phyloP scores from a whole-genome alignment of 2,888 invertebrate genomes.

The Harpalus rufipes region DNA sequence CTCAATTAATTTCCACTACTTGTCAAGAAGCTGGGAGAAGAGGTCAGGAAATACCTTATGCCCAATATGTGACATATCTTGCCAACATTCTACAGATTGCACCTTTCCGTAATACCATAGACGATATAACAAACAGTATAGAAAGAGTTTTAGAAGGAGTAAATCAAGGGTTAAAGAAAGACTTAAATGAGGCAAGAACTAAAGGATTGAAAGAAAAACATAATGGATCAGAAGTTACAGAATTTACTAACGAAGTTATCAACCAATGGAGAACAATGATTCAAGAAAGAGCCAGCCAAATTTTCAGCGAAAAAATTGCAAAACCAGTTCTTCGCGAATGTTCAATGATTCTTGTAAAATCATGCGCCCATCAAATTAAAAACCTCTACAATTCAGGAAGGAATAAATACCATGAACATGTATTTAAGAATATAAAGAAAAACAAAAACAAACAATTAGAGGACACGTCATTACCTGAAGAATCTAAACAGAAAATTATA shows the following conservation, averaged over 20 bases:
- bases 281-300: constrained; percentile 54
- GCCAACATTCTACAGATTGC: background rate
- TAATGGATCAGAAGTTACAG: background rate
- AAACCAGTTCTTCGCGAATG: constrained; percentile 64
- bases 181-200: constrained; percentile 28
- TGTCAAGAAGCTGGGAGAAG: background rate
- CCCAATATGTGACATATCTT: background rate
- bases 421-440: constrained; percentile 49
- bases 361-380: constrained; percentile 36
- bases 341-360: constrained; percentile 43
- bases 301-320: constrained; percentile 63
- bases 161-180: constrained; percentile 46
- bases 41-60: background rate
- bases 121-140: constrained; percentile 51
- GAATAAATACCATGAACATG: constrained; percentile 45
- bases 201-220: constrained; percentile 1
- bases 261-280: constrained; percentile 62
- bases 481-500: constrained; percentile 15
- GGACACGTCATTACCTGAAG: constrained; percentile 35
- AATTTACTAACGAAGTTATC: constrained; percentile 57
- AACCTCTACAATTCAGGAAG: constrained; percentile 15
- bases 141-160: constrained; percentile 51
- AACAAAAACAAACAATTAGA: constrained; percentile 16
- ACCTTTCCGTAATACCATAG: background rate
- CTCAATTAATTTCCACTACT: background rate